Evolutionary conservation across 2,797 vertebrate genomes (phyloP).

Genomic region (Ceryle rudis): DNA sequence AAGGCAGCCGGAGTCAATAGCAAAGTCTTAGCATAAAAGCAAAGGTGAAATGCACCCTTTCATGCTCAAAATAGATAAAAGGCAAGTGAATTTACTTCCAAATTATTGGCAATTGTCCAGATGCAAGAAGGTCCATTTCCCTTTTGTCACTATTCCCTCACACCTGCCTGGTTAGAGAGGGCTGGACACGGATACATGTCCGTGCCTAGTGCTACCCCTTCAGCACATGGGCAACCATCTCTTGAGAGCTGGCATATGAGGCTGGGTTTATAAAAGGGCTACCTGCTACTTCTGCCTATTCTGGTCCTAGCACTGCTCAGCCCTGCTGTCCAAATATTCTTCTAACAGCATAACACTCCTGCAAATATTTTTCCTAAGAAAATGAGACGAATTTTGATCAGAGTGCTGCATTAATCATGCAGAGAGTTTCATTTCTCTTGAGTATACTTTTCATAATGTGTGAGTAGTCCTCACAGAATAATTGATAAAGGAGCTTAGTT

Average conservation of each 20-base stretch:
- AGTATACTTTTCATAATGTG: conserved; percentile 47
- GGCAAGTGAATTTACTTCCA: not conserved
- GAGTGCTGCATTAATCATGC: conserved; percentile 61
- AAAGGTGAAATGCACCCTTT: not conserved
- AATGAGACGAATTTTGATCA: conserved; percentile 59
- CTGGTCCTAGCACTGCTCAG: not conserved
- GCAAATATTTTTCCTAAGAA: conserved; percentile 53
- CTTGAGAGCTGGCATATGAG: not conserved
- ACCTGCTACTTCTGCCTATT: not conserved
- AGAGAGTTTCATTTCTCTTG: conserved; percentile 55
- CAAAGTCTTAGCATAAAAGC: not conserved
- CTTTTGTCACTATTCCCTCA: not conserved
- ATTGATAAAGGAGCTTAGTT: conserved; percentile 48
- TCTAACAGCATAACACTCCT: conserved; percentile 17
- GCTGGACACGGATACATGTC: not conserved
- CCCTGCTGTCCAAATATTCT: not conserved
- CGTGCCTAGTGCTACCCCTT: not conserved
- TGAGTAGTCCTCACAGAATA: conserved; percentile 29
- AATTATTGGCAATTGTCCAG: not conserved
- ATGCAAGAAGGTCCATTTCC: not conserved
- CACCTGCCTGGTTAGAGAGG: not conserved
- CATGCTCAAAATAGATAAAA: not conserved
- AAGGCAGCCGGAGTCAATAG: not conserved
- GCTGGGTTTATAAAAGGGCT: not conserved
- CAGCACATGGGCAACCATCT: fast-evolving